Conservation (phyloP, 2,888 invertebrate genomes). For the Cylloceria caligata region DNA sequence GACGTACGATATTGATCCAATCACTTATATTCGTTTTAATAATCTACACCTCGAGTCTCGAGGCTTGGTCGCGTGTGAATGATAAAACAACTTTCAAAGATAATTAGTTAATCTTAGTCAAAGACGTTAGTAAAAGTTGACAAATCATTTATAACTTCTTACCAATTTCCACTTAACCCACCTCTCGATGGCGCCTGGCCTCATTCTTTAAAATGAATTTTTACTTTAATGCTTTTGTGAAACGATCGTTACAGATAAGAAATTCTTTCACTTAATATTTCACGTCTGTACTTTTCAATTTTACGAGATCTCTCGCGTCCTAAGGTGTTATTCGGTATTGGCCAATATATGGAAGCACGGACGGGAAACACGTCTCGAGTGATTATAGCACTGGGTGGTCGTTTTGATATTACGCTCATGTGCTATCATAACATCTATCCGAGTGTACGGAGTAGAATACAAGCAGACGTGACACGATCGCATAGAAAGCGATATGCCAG, state of each 20-base stretch:
- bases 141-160: too few relatives aligned
- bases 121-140: too few relatives aligned
- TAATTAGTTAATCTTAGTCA: too few relatives aligned
- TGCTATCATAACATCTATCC: constrained; percentile 53
- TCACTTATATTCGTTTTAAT: too few relatives aligned
- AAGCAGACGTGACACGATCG: constrained; percentile 40
- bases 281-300: background rate
- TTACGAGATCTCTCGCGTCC: background rate
- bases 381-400: constrained; percentile 46
- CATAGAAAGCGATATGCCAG: constrained; percentile 21
- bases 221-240: too few relatives aligned
- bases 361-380: constrained; percentile 34
- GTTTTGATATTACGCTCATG: constrained; percentile 60
- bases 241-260: too few relatives aligned
- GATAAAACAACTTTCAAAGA: too few relatives aligned
- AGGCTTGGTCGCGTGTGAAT: too few relatives aligned
- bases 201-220: too few relatives aligned
- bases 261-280: constrained; percentile 2
- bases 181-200: too few relatives aligned
- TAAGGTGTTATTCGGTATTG: background rate
- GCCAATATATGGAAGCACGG: background rate
- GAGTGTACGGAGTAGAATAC: constrained; percentile 25
- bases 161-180: too few relatives aligned
- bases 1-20: background rate
- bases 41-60: too few relatives aligned